Conservation (phyloP, 2,888 invertebrate species). For the Cordylochernes scorpioides region DNA sequence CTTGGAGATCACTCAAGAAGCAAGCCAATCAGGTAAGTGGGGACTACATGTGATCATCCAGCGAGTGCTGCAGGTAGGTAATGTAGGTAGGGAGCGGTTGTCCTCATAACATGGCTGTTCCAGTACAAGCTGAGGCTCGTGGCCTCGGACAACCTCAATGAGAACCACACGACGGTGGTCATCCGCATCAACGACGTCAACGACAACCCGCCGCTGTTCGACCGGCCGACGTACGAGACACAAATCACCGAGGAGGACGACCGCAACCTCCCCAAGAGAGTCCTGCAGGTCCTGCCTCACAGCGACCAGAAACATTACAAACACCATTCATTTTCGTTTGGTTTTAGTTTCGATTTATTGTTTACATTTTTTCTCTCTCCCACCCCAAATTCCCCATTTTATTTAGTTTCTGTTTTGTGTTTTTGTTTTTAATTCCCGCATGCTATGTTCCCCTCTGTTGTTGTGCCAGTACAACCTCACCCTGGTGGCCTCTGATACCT, state of each 20-base stretch:
- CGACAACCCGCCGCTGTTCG: conserved; percentile 91
- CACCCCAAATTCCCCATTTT: not conserved
- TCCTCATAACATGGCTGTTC: too few relatives aligned
- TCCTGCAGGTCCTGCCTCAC: conserved; percentile 57
- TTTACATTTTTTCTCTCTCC: too few relatives aligned
- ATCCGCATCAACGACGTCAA: conserved; percentile 93
- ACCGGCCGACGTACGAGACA: conserved; percentile 71
- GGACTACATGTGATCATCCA: too few relatives aligned
- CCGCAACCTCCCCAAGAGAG: conserved; percentile 70
- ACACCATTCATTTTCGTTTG: too few relatives aligned
- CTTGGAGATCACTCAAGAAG: too few relatives aligned
- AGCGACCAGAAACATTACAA: too few relatives aligned
- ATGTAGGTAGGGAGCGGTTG: too few relatives aligned
- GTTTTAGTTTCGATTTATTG: too few relatives aligned
- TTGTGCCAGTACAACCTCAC: conserved; percentile 51
- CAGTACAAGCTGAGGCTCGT: conserved; percentile 81
- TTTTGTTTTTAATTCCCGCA: conserved; percentile 17
- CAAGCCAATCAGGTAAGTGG: too few relatives aligned
- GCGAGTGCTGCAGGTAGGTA: too few relatives aligned
- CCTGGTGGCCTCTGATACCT: conserved; percentile 63
- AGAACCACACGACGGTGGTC: conserved; percentile 85
- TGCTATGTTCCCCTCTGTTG: conserved; percentile 10
- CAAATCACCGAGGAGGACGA: conserved; percentile 90
- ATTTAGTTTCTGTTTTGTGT: conserved; percentile 3
- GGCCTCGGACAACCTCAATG: conserved; percentile 82